Conservation (phyloP, 1,140 invertebrate species). For the Thaumatotibia leucotreta region DNA sequence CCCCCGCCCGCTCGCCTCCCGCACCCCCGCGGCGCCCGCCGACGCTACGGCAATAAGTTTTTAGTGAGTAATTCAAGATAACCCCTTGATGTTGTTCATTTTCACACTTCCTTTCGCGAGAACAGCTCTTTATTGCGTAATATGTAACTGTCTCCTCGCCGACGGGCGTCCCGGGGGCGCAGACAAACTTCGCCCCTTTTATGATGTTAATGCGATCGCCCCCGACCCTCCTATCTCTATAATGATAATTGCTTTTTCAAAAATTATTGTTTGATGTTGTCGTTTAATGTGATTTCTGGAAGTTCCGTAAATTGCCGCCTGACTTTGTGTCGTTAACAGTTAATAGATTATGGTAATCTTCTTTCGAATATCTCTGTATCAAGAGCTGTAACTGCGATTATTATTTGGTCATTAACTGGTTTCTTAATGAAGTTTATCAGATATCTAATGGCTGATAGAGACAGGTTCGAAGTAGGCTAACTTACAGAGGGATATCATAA, state of each 20-base stretch:
- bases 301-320: constrained; percentile 47
- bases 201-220: constrained; percentile 72
- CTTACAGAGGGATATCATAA: not conserved
- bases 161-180: constrained; percentile 65
- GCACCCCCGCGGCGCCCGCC: constrained; percentile 31
- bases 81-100: constrained; percentile 76
- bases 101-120: constrained; percentile 76
- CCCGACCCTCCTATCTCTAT: constrained; percentile 64
- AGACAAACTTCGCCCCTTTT: constrained; percentile 68
- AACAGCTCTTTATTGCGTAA: constrained; percentile 76
- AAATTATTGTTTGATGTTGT: constrained; percentile 76
- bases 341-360: constrained; percentile 22
- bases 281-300: constrained; percentile 51
- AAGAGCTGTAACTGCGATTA: not conserved
- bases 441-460: constrained; percentile 3
- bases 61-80: constrained; percentile 77
- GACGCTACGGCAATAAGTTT: constrained; percentile 67
- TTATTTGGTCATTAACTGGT: constrained; percentile 3
- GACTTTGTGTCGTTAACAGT: constrained; percentile 31
- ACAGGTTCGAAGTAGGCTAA: not conserved
- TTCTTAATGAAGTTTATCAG: constrained; percentile 13
- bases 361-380: constrained; percentile 1
- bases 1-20: constrained; percentile 31
- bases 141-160: constrained; percentile 72
- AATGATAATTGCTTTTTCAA: constrained; percentile 75